Percentiles rank a stretch among this genome's conserved stretches.
These are phyloP conservation scores for Tapera naevia DNA, from an alignment of 2,797 vertebrate genomes.

Conservation along the genomic window DNA sequence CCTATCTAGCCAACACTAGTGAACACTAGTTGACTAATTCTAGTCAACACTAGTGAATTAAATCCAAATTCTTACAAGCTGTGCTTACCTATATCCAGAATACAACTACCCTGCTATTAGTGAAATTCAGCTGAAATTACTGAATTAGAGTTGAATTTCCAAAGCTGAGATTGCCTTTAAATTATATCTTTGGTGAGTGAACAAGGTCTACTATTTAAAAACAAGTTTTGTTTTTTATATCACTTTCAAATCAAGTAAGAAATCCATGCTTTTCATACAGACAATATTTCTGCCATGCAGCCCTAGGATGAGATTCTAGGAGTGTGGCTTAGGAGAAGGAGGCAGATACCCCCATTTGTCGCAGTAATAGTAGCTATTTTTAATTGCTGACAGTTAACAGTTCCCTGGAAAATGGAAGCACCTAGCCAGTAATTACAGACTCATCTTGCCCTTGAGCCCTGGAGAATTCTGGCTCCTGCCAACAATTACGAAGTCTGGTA, in stretches of 20 bases:
- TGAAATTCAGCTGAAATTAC: neutral
- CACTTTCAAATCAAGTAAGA: neutral
- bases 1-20: neutral
- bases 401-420: neutral
- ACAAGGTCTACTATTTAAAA: neutral
- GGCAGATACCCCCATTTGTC: neutral
- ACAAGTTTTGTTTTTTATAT: neutral
- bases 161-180: neutral
- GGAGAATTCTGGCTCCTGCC: neutral
- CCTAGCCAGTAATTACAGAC: neutral
- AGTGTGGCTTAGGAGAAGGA: neutral
- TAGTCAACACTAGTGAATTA: neutral
- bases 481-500: neutral
- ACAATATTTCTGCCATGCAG: neutral
- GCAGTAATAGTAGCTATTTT: neutral
- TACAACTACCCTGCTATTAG: neutral
- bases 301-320: neutral
- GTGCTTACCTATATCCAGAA: neutral
- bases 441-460: neutral
- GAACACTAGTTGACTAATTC: no score
- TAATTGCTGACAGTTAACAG: slow-evolving; percentile 10
- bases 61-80: neutral
- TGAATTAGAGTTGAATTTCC: neutral
- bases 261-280: neutral
- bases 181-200: neutral